Conservation (phyloP, 2,113 vertebrate genomes). For the Triplophysa siluroides region DNA sequence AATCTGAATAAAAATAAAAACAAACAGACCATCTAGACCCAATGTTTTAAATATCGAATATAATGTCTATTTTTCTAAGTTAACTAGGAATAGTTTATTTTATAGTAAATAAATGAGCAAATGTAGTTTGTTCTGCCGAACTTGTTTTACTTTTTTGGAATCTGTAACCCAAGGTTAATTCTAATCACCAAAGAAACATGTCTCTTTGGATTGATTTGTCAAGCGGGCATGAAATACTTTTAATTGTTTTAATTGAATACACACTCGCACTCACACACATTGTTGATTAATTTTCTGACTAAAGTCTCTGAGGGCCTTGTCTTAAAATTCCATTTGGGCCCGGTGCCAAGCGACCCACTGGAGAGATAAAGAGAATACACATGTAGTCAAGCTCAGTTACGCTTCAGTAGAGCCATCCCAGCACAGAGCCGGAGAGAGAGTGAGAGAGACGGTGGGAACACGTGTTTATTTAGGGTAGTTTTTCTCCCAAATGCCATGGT, state of each 20-base stretch:
- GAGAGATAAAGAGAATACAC: slow-evolving; percentile 62
- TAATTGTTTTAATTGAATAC: slow-evolving; percentile 46
- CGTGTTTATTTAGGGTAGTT: slow-evolving; percentile 68
- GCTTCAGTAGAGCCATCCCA: slow-evolving; percentile 39
- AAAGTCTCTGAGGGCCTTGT: slow-evolving; percentile 51
- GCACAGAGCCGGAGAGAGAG: slow-evolving; percentile 45
- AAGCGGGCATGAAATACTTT: slow-evolving; percentile 34
- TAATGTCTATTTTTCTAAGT: not conserved
- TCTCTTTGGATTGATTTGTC: slow-evolving; percentile 42
- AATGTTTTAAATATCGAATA: not conserved
- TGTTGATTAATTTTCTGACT: slow-evolving; percentile 39
- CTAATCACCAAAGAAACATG: slow-evolving; percentile 10
- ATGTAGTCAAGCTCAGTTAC: slow-evolving; percentile 56
- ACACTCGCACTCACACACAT: slow-evolving; percentile 5
- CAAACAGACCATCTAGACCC: not conserved
- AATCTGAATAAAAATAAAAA: not conserved
- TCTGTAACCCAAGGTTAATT: not conserved
- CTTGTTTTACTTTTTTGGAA: not conserved
- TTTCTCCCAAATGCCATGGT: slow-evolving; percentile 60
- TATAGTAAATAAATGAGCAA: not conserved
- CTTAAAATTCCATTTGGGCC: slow-evolving; percentile 69
- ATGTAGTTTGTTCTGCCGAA: not conserved
- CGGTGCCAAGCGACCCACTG: slow-evolving; percentile 59
- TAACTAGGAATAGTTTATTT: not conserved
- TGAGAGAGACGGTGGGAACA: slow-evolving; percentile 67